These are phyloP conservation scores for Eriocheir sinensis DNA, from an alignment of 1,140 invertebrate species.

Conservation along the genomic window DNA sequence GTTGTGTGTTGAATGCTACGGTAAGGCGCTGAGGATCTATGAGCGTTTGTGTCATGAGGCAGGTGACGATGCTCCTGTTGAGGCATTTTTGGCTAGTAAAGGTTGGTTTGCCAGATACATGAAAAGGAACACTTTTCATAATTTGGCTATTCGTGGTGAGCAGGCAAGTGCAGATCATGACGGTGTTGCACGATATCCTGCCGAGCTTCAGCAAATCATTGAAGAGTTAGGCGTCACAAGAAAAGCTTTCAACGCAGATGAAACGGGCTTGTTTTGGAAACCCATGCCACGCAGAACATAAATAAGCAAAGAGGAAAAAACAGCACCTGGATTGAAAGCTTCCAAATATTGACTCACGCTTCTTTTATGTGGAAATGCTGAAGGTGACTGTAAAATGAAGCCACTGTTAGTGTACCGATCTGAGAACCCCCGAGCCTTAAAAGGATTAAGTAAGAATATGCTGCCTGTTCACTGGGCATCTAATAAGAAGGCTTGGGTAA, in stretches of 20 bases:
- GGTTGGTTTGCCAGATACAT: background rate
- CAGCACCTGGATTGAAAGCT: background rate
- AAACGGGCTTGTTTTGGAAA: constrained; percentile 45
- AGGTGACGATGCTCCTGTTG: background rate
- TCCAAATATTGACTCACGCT: background rate
- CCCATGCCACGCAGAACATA: background rate
- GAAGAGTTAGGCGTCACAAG: background rate
- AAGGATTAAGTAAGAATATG: background rate
- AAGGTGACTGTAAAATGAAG: constrained; percentile 32
- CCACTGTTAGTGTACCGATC: constrained; percentile 12
- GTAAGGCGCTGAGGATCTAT: background rate
- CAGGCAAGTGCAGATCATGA: background rate
- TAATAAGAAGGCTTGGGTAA: constrained; percentile 38
- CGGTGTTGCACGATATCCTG: background rate
- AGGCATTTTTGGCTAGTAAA: background rate
- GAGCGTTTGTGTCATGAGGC: constrained; percentile 11
- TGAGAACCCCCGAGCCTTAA: background rate
- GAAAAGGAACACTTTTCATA: background rate
- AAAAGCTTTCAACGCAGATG: constrained; percentile 8
- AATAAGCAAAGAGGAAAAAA: constrained; percentile 18
- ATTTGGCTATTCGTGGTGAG: background rate
- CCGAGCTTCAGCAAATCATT: constrained; percentile 24
- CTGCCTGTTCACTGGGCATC: constrained; percentile 36
- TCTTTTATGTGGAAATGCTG: constrained; percentile 33
- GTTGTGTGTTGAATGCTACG: background rate